A percentile compares a stretch with the other conserved stretches of the same genome.
Conservation (phyloP, 2,113 vertebrate genomes). For the Apeltes quadracus region DNA sequence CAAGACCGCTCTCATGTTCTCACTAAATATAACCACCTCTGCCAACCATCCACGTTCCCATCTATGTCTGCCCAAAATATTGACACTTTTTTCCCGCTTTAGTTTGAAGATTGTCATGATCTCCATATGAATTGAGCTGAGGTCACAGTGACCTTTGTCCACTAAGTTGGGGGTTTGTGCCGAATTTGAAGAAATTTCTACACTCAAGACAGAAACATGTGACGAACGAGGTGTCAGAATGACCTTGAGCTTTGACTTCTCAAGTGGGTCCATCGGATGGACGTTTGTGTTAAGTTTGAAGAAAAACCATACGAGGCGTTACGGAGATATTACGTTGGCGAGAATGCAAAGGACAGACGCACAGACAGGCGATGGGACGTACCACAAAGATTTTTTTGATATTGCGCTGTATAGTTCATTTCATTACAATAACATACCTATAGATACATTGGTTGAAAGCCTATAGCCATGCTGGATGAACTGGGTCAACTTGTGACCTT, state of each 20-base stretch:
- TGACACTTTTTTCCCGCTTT: not conserved
- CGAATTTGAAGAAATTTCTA: too few species aligned
- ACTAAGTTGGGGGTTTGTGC: not conserved
- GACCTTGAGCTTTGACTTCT: not conserved
- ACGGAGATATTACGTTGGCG: not conserved
- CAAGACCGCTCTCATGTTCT: not conserved
- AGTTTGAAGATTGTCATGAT: not conserved
- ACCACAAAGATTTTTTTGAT: not conserved
- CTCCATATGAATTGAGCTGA: not conserved
- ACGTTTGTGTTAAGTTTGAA: too few species aligned
- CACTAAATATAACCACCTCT: not conserved
- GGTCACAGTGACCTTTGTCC: not conserved
- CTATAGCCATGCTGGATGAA: slow-evolving; percentile 20
- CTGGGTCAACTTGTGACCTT: slow-evolving; percentile 48
- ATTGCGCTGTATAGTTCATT: not conserved
- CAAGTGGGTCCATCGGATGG: too few species aligned
- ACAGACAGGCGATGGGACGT: not conserved
- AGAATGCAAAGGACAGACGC: not conserved
- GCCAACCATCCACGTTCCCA: not conserved
- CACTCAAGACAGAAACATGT: not conserved
- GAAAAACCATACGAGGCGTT: not conserved
- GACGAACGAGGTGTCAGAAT: not conserved
- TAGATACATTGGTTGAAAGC: slow-evolving; percentile 9
- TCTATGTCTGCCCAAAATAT: not conserved
- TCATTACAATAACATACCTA: not conserved